Evolutionary conservation across 2,888 invertebrate genomes (phyloP).

Genomic region (Cyclophora punctaria): DNA sequence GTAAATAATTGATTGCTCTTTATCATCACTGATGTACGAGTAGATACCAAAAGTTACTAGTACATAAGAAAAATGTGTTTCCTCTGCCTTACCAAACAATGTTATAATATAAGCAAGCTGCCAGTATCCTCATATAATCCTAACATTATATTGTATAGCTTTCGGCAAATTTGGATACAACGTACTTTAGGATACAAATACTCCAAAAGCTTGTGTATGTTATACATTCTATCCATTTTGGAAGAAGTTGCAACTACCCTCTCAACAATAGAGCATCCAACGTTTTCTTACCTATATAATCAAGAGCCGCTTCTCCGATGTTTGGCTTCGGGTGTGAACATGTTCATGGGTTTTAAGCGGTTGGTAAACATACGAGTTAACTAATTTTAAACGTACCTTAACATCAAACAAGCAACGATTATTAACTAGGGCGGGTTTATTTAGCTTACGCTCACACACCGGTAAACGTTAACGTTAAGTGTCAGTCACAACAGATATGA

Average conservation of each 20-base stretch:
- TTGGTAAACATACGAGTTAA: too few relatives aligned
- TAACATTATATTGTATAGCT: not conserved
- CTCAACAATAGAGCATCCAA: slow-evolving; percentile 47
- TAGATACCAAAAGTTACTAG: not conserved
- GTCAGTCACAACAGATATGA: too few relatives aligned
- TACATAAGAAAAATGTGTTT: not conserved
- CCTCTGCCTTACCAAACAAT: not conserved
- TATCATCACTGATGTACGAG: too few relatives aligned
- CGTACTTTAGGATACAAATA: slow-evolving; percentile 42
- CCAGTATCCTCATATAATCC: not conserved
- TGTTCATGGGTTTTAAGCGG: too few relatives aligned
- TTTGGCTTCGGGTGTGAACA: slow-evolving; percentile 16
- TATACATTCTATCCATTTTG: slow-evolving; percentile 19
- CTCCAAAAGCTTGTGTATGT: slow-evolving; percentile 16
- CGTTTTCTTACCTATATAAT: slow-evolving; percentile 62
- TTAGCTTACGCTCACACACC: too few relatives aligned
- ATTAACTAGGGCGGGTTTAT: too few relatives aligned
- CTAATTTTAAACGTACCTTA: too few relatives aligned
- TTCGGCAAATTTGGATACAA: not conserved
- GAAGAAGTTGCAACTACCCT: slow-evolving; percentile 47
- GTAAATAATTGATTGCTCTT: too few relatives aligned
- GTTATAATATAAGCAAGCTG: not conserved
- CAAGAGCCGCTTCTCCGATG: slow-evolving; percentile 42
- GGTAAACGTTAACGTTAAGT: too few relatives aligned
- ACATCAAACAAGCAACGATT: too few relatives aligned